Evolutionary conservation across 2,888 invertebrate genomes (phyloP), one percentile per base, ranked within the genome.

Genomic region (Apamea monoglypha): DNA sequence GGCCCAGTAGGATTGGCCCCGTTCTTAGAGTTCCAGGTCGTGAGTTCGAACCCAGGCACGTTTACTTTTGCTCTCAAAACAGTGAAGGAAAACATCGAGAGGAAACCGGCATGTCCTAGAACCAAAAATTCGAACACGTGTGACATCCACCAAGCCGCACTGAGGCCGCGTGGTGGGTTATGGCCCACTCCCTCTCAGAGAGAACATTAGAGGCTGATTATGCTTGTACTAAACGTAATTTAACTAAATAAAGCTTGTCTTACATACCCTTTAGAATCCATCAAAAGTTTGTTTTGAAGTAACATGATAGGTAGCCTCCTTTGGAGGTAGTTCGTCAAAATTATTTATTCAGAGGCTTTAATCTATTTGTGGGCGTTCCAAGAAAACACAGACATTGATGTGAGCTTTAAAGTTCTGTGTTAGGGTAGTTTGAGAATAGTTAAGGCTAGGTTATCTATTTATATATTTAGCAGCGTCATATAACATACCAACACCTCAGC

Each of bases 311-410:
- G 64, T 68, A 71, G 59, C 59, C 67, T 78, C 69, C 74, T 76
- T 88, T 76, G 64, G 36, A 64, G 68, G 75, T 82, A 76, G 69
- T 75, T 87, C 84, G 81, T 89, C 85, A 77, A 72, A 85, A 90
- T 92, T 63, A 89, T 88, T 91, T 90, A 91, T 91, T 90, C 84
- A 86, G 66, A 72, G 3, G n/a, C 80, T n/a, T 1, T 77, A 81
- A 82, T 86, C 81, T 86, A 87, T 89, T 91, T 84, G 79, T 84
- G 82, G 81, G 76, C 68, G 73, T 87, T 79, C 82, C 78, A 85
- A 83, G 84, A 80, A 78, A 64, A 72, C 72, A 2, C 21, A 63
- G 83, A 77, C 80, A 85, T 83, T 88, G 80, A 86, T 81, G 70
- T 80, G 59, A 70, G 61, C 71, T 67, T 80, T 36, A 59, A 78